phyloP scores from a whole-genome alignment of 2,888 invertebrate species.

The Synergus gifuensis region DNA sequence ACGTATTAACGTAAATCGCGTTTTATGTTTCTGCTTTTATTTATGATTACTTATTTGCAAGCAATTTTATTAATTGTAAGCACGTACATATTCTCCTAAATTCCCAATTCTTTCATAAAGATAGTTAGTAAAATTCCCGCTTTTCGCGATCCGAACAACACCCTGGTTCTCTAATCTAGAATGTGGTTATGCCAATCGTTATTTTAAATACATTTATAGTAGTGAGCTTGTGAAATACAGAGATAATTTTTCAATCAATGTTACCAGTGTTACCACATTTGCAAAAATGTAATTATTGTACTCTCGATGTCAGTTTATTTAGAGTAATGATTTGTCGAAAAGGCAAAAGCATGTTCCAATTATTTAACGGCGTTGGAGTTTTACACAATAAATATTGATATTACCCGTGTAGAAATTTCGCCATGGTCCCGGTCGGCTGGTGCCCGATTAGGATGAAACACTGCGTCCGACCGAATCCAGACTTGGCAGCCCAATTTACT shows the following conservation, averaged over 20 bases:
- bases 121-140: background rate
- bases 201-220: constrained; percentile 3
- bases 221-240: constrained; percentile 23
- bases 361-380: background rate
- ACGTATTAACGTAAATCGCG: constrained; percentile 1
- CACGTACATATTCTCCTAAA: background rate
- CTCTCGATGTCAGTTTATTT: background rate
- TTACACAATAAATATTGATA: no score
- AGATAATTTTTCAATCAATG: constrained; percentile 26
- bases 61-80: constrained; percentile 3
- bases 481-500: no score
- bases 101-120: no score
- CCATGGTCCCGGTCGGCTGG: no score
- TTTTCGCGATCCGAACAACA: background rate
- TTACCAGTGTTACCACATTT: background rate
- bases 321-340: constrained; percentile 11
- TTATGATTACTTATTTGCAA: constrained; percentile 33
- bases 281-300: no score
- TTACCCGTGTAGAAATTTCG: no score
- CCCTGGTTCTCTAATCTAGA: background rate
- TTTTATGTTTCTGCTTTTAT: constrained; percentile 2
- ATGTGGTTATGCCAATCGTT: background rate
- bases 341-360: constrained; percentile 28
- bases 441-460: no score
- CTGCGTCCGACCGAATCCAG: no score